phyloP scores from a whole-genome alignment of 1,140 invertebrate species.

The Lamellibrachia luymesi region DNA sequence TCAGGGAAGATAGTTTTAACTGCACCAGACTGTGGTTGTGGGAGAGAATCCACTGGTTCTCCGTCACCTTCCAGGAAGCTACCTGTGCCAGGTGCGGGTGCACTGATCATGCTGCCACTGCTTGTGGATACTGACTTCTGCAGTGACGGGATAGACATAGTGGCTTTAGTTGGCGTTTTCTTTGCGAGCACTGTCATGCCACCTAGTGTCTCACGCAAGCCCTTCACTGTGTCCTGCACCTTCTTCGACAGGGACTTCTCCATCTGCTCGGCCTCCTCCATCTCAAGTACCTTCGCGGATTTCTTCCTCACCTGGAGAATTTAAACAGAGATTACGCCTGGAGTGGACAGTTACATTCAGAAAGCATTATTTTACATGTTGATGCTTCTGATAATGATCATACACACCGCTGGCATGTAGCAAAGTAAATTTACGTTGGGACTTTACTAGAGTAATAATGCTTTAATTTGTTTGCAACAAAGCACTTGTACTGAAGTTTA shows the following conservation, averaged over 20 bases:
- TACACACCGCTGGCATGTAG: no score
- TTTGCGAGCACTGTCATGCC: not conserved
- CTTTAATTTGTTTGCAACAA: not conserved
- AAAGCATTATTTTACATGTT: no score
- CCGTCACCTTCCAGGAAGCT: not conserved
- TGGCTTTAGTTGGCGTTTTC: not conserved
- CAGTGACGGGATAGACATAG: not conserved
- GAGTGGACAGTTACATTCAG: no score
- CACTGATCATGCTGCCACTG: not conserved
- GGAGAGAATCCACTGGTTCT: not conserved
- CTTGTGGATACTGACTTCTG: not conserved
- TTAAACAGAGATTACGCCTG: not conserved
- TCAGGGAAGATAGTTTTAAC: not conserved
- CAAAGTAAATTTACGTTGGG: not conserved
- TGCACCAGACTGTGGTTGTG: not conserved
- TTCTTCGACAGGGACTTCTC: conserved; percentile 57
- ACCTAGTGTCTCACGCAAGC: not conserved
- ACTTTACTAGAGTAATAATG: not conserved
- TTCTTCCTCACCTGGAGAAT: conserved; percentile 75
- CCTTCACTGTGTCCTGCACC: not conserved
- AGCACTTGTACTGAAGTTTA: not conserved
- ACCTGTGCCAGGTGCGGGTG: not conserved
- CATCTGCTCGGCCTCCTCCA: conserved; percentile 85
- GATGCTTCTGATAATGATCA: no score
- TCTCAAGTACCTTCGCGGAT: conserved; percentile 77